Conservation (phyloP, 2,888 invertebrate genomes). For the Philopedon plagiatum region DNA sequence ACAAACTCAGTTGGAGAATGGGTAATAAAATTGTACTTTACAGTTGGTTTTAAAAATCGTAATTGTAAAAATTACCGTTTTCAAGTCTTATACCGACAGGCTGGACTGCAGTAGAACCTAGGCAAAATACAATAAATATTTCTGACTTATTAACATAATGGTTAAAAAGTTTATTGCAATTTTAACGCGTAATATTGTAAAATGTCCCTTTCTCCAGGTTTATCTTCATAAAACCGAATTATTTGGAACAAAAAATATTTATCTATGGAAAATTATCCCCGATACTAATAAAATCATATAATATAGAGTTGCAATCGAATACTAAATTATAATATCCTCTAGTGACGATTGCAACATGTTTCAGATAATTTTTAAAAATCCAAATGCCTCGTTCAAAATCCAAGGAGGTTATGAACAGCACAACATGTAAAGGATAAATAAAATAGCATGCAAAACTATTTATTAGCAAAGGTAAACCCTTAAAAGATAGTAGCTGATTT, state of each 20-base stretch:
- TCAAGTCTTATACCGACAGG: background rate
- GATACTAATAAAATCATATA: too few relatives aligned
- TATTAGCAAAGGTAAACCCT: background rate
- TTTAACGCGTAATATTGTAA: too few relatives aligned
- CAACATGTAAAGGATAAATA: conserved; percentile 4
- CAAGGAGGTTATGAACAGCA: background rate
- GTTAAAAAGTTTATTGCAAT: background rate
- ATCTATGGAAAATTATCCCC: too few relatives aligned
- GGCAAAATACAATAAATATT: background rate
- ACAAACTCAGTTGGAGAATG: background rate
- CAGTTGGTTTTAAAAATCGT: background rate
- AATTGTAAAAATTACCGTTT: background rate
- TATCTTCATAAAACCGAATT: too few relatives aligned
- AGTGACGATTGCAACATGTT: too few relatives aligned
- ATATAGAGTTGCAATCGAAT: too few relatives aligned
- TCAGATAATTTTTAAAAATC: too few relatives aligned
- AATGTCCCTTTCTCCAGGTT: too few relatives aligned
- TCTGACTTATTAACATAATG: background rate
- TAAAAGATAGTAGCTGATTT: background rate
- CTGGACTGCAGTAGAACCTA: too few relatives aligned
- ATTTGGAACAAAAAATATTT: too few relatives aligned
- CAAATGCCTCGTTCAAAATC: too few relatives aligned
- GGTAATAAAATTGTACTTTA: background rate
- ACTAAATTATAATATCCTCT: too few relatives aligned
- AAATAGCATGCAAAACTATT: conserved; percentile 7